Base-by-base conservation (phyloP, 35 echinoderm and acorn worm genomes). In the Chiridota heheva region DNA sequence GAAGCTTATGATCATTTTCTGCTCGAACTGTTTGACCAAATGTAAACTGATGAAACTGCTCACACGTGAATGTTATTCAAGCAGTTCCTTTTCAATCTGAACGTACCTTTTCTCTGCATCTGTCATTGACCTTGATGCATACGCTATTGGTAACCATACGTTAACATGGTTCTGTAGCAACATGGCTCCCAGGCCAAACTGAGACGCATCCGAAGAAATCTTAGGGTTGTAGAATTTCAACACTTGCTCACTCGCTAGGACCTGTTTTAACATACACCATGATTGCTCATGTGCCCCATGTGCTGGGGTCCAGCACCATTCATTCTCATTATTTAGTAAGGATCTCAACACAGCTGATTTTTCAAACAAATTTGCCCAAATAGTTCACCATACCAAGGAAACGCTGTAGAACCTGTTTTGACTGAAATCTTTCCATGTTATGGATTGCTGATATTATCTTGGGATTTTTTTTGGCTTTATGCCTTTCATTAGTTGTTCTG, bases 151-250 rank as follows among this genome's bases (percentile, higher is more conserved):
- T 16, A 18, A 12, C 78, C 58, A 46, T 0, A 7, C 36, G 53
- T 41, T 25, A 56, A 78, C 13, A 31, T 72, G 48, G 28, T 70
- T 56, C 67, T 88, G 86, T 7, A 88, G 44, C 1, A 88, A 5
- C 1, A 71, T 40, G 6, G 76, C 44, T 39, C 86, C 76, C 10
- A 81, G 17, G 3, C 73, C 84, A 44, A 29, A n/a, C 44, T 71
- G 44, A 17, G 75, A 78, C 4, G 65, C 65, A 69, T 69, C 31
- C 1, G 34, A 5, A 36, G 24, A 8, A 4, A 69, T 22, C 25
- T 15, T 63, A 22, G 58, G 29, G 51, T 80, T 58, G 12, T 80
- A 80, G 39, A 61, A 80, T 42, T 2, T 53, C 31, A 80, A 22
- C 35, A 80, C 76, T 61, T 29, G 76, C 4, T 22, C 55, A 1